Base-by-base conservation (phyloP, 2,113 vertebrate species). In the Enhydra lutris region DNA sequence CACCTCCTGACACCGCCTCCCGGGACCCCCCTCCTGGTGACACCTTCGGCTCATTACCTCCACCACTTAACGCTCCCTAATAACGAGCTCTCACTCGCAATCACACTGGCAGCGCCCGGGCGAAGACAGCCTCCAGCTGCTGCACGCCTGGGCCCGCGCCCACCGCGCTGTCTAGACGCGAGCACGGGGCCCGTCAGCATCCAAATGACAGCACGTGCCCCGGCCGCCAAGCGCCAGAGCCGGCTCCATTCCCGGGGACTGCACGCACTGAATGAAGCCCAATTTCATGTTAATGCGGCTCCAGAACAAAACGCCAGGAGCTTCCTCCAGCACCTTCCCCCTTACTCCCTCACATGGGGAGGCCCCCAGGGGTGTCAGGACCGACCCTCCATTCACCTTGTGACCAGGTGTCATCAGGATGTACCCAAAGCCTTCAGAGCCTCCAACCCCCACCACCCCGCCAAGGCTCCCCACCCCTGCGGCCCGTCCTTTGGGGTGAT, bases 1-100 rank as follows among this genome's bases (percentile, higher is more conserved):
- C 67, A 42, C 74, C 21, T n/a, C 50, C 45, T 79, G 88, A 71
- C 55, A 34, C 74, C 10, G 18, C 17, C n/a, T 78, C 36, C n/a
- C 9, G 61, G 73, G 94, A 26, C 89, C 20, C 71, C 65, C 50
- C 73, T 74, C 45, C 55, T 0, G 20, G 74, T 34, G 91, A 81
- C 83, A 67, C 86, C 76, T 83, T 42, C 65, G 36, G 82, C 85
- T 82, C 96, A 73, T 91, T 67, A 88, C 74, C 45, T 94, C 89
- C 13, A 24, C 92, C 55, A 59, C 81, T 89, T 29, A 36, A 82
- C 20, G 18, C 91, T 95, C 91, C 34, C 63, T 69, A 80, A 52
- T 65, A 18, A 26, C 4, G 21, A 45, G 71, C 78, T 45, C 95
- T 71, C 92, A 65, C 23, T 82, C 61, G 93, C 89, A 85, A 74